Evolutionary conservation across 2,888 invertebrate genomes (phyloP).

Genomic region (Poecilobothrus nobilitatus): DNA sequence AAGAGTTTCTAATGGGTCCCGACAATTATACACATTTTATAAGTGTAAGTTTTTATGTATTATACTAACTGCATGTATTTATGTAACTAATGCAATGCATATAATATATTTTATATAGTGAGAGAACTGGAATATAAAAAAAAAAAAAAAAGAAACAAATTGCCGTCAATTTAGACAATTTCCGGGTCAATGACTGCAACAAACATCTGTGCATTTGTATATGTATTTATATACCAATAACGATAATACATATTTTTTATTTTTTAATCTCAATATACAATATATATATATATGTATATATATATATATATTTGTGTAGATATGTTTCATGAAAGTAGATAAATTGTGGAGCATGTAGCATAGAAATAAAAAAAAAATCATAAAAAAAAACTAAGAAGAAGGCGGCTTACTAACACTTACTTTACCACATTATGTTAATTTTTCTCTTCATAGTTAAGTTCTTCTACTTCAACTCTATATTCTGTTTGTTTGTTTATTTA

Average conservation of each 20-base stretch:
- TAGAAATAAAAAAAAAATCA: conserved; percentile 14
- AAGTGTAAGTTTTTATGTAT: too few species aligned
- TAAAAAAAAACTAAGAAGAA: conserved; percentile 17
- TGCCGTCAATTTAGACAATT: conserved; percentile 34
- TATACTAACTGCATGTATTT: too few species aligned
- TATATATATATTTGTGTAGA: not conserved
- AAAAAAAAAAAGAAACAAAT: not conserved
- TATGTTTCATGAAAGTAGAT: too few species aligned
- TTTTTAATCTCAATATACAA: not conserved
- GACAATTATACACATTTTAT: conserved; percentile 14
- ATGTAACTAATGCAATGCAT: not conserved
- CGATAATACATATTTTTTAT: too few species aligned
- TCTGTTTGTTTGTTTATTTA: too few species aligned
- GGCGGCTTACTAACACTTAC: not conserved
- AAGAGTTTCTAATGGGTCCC: conserved; percentile 11
- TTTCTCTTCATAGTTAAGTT: too few species aligned
- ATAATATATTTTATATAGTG: too few species aligned
- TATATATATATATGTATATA: not conserved
- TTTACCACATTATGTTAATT: not conserved
- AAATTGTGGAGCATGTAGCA: not conserved
- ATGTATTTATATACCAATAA: not conserved
- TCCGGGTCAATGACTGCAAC: conserved; percentile 43
- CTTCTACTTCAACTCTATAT: too few species aligned
- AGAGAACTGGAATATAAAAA: conserved; percentile 21
- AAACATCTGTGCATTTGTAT: conserved; percentile 28